phyloP scores from a whole-genome alignment of 1,140 invertebrate genomes.

The Leptinotarsa lineolata region DNA sequence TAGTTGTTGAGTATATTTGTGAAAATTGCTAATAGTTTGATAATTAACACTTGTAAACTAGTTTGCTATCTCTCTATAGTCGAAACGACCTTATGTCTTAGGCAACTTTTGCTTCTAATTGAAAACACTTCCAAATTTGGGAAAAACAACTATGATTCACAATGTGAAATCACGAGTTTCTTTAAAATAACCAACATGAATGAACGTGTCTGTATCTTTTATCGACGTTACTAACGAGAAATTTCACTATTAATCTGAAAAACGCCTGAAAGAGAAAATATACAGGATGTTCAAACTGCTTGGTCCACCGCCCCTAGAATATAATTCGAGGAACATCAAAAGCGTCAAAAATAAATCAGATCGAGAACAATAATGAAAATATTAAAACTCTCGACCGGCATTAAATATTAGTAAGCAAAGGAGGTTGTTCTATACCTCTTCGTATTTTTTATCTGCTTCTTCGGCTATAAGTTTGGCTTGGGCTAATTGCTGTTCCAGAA shows the following conservation, averaged over 20 bases:
- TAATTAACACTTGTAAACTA: no score
- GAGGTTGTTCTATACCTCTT: slow-evolving; percentile 76
- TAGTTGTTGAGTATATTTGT: no score
- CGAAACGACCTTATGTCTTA: no score
- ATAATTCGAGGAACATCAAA: neutral
- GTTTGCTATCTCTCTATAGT: no score
- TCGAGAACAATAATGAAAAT: neutral
- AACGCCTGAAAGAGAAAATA: slow-evolving; percentile 2
- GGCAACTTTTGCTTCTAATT: no score
- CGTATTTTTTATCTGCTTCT: slow-evolving; percentile 99
- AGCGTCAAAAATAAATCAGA: neutral
- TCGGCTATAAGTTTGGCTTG: slow-evolving; percentile 97
- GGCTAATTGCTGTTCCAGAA: slow-evolving; percentile 91
- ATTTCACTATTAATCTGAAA: neutral
- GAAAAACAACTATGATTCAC: slow-evolving; percentile 12
- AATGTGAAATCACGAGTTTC: slow-evolving; percentile 18
- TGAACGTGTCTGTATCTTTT: slow-evolving; percentile 6
- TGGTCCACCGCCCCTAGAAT: neutral
- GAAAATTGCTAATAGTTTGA: no score
- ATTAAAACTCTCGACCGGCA: neutral
- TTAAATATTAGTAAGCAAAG: slow-evolving; percentile 15
- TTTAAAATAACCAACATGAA: slow-evolving; percentile 1
- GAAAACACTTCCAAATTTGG: slow-evolving; percentile 14
- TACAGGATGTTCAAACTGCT: neutral
- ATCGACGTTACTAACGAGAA: neutral